Base-by-base conservation (phyloP, 2,888 invertebrate species). In the Zhuqinia jingwanae region DNA sequence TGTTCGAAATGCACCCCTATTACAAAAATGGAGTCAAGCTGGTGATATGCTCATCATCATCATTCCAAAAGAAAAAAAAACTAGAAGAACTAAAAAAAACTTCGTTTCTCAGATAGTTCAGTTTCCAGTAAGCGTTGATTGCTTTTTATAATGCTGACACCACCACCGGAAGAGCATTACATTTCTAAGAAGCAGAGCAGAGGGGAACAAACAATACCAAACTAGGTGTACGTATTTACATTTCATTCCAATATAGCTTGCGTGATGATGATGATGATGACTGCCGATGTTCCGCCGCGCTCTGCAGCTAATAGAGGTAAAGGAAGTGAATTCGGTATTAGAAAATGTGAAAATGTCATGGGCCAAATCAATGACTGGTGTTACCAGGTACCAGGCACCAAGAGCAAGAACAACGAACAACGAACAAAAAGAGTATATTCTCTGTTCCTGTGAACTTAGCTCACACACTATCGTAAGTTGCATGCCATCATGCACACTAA, bases 281-380 rank as follows among this genome's bases (percentile, higher is more conserved):
- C 95, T 94, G 87, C 95, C 94, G 0, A 36, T 36, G 36, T 36
- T 36, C 36, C 36, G 36, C 36, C 8, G 36, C 36, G 36, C 36
- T 36, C 36, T 36, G 53, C 6, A 17, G 53, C 8, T 1, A 58
- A 88, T 97, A 93, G n/a, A 95, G 95, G 92, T 97, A 97, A 91
- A 97, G 95, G 92, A 95, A 96, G 0, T 97, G 73, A 36, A 36
- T 3, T 36, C 36, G 36, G 36, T 36, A 36, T 36, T 36, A 36
- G 53, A 75, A 88, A 88, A 88, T 88, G 88, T 88, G 53, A 75
- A 88, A 88, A 88, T 88, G 88, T 88, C 88, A 85, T 77, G 85
- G 82, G 82, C 70, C 53, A 68, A 85, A 88, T 88, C 88, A 68
- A 88, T 88, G 73, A 13, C 22, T 17, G 25, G 88, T 88, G 70